Percentiles rank a stretch among this genome's conserved stretches.
These are phyloP conservation scores for Hermatobates lingyangjiaoensis DNA, from an alignment of 1,140 invertebrate species.

Conservation along the genomic window DNA sequence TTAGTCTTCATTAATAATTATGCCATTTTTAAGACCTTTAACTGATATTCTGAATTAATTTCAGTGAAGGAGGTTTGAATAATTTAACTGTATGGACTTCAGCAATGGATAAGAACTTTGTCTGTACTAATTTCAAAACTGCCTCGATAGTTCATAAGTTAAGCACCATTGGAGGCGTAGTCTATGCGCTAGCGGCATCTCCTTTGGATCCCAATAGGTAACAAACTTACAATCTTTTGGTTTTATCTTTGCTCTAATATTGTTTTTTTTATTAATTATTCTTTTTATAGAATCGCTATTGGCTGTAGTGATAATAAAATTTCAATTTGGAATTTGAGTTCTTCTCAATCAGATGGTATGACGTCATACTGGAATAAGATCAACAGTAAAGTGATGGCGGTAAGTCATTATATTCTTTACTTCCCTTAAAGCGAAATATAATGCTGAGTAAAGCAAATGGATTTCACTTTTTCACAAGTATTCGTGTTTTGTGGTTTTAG, in stretches of 20 bases:
- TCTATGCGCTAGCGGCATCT: conserved; percentile 41
- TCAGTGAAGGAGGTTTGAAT: too few species aligned
- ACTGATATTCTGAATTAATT: too few species aligned
- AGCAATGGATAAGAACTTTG: conserved; percentile 39
- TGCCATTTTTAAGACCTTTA: too few species aligned
- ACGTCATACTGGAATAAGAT: conserved; percentile 44
- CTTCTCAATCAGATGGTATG: conserved; percentile 28
- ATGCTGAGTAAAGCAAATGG: background rate
- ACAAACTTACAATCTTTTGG: conserved; percentile 11
- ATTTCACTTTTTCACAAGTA: too few species aligned
- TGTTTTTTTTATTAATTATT: conserved; percentile 11
- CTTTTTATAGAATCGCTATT: conserved; percentile 36
- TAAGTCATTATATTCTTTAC: conserved; percentile 24
- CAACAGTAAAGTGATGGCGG: conserved; percentile 44
- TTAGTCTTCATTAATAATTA: too few species aligned
- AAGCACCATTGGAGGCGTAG: conserved; percentile 33
- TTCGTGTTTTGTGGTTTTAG: too few species aligned
- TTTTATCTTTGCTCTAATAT: background rate
- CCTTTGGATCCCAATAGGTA: conserved; percentile 46
- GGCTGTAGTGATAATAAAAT: conserved; percentile 48
- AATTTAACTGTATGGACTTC: conserved; percentile 43
- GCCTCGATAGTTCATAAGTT: conserved; percentile 22
- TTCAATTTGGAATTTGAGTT: conserved; percentile 45
- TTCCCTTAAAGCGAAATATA: too few species aligned
- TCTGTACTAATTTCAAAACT: conserved; percentile 31